A percentile compares a stretch with the other conserved stretches of the same genome.
phyloP scores from a whole-genome alignment of 2,797 vertebrate species.

The Pteropus rufus region DNA sequence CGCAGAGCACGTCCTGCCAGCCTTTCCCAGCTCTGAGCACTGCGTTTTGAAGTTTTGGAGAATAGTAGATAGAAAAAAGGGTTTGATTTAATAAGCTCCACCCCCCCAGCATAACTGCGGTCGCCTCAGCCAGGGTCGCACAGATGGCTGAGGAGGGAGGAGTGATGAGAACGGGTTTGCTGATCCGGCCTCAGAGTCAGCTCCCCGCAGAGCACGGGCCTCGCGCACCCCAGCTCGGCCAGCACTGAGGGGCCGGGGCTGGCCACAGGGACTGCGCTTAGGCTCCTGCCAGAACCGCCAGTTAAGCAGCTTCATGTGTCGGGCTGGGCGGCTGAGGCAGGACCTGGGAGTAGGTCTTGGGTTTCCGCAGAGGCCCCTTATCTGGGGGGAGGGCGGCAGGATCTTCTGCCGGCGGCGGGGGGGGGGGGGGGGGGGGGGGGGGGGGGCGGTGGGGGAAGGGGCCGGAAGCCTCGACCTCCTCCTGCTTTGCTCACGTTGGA shows the following conservation, averaged over 20 bases:
- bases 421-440: background rate
- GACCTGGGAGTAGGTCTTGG: background rate
- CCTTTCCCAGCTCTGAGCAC: constrained; percentile 47
- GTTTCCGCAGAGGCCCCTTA: background rate
- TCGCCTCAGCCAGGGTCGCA: background rate
- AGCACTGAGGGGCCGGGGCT: background rate
- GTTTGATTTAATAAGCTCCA: constrained; percentile 55
- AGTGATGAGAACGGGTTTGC: constrained; percentile 10
- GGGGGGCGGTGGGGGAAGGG: background rate
- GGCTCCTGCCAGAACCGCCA: background rate
- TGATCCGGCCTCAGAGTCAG: background rate
- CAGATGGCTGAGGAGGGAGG: background rate
- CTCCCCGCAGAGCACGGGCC: background rate
- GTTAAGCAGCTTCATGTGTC: background rate
- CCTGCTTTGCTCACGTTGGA: background rate
- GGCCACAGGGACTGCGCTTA: background rate
- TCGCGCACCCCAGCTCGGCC: no score
- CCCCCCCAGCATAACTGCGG: background rate
- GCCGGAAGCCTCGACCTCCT: background rate
- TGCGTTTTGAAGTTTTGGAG: constrained; percentile 54
- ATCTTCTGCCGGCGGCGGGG: background rate
- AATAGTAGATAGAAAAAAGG: constrained; percentile 9
- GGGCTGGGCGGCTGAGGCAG: background rate
- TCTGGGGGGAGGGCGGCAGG: background rate
- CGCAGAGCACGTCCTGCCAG: background rate